phyloP scores from a whole-genome alignment of 2,888 invertebrate species.

The Pedicia rivosa region DNA sequence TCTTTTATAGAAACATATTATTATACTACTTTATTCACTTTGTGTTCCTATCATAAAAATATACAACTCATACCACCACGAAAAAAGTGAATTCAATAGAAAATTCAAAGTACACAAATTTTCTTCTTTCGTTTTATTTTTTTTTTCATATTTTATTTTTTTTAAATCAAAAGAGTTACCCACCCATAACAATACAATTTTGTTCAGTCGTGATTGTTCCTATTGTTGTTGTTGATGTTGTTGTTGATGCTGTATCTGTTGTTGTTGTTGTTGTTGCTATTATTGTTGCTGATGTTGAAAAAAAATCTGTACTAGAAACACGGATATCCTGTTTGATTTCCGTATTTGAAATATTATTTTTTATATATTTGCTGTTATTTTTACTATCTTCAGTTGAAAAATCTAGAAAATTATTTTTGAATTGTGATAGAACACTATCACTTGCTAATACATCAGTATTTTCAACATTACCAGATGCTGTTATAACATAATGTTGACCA shows the following conservation, averaged over 20 bases:
- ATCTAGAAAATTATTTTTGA: conserved; percentile 5
- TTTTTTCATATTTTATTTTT: background rate
- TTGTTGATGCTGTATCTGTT: conserved; percentile 11
- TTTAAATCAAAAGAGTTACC: conserved; percentile 13
- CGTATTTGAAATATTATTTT: background rate
- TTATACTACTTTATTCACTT: too few relatives aligned
- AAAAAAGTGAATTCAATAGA: too few relatives aligned
- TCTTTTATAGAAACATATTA: too few relatives aligned
- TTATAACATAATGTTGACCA: conserved; percentile 13
- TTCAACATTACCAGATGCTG: conserved; percentile 13
- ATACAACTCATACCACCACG: too few relatives aligned
- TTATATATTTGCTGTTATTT: background rate
- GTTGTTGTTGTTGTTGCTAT: conserved; percentile 9
- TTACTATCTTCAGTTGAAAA: too few relatives aligned
- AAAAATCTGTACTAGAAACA: too few relatives aligned
- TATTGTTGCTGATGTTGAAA: background rate
- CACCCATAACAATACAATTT: conserved; percentile 34
- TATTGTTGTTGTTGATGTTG: conserved; percentile 13
- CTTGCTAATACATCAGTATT: conserved; percentile 9
- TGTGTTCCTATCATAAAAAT: too few relatives aligned
- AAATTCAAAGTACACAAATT: too few relatives aligned
- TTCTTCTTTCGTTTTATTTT: too few relatives aligned
- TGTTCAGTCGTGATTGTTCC: conserved; percentile 15
- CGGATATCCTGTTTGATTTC: background rate
- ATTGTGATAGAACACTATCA: conserved; percentile 12